These are phyloP conservation scores for Potamarius usumacintae DNA, from an alignment of 2,113 vertebrate species.

Conservation along the genomic window DNA sequence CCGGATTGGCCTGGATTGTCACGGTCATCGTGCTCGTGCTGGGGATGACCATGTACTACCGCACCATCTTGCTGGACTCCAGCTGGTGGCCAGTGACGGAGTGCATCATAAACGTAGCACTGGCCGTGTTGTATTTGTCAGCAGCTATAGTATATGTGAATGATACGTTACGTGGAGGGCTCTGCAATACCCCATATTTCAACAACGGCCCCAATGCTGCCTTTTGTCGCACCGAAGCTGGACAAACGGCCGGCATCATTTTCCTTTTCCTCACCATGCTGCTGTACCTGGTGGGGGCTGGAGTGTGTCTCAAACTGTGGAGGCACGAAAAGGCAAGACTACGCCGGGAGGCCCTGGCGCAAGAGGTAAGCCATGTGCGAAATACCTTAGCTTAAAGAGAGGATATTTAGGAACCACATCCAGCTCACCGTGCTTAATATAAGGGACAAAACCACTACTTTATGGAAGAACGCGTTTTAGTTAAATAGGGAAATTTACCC, in stretches of 20 bases:
- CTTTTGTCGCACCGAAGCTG: constrained; percentile 88
- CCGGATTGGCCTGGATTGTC: constrained; percentile 82
- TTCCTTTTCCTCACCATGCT: constrained; percentile 86
- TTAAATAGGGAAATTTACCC: background rate
- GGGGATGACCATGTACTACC: constrained; percentile 92
- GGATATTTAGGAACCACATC: background rate
- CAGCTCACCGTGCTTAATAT: background rate
- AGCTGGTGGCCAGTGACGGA: constrained; percentile 94
- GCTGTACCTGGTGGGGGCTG: constrained; percentile 82
- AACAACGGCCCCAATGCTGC: constrained; percentile 79
- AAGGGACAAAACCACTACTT: background rate
- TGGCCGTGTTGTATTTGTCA: constrained; percentile 83
- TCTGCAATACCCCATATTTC: constrained; percentile 84
- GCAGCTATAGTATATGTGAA: constrained; percentile 86
- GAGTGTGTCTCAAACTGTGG: constrained; percentile 88
- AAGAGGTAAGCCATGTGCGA: constrained; percentile 72
- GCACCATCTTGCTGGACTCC: constrained; percentile 90
- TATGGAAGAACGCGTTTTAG: background rate
- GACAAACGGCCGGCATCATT: constrained; percentile 87
- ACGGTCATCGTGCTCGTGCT: constrained; percentile 86
- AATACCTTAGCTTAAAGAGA: background rate
- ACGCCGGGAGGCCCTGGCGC: constrained; percentile 72
- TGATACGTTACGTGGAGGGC: constrained; percentile 85
- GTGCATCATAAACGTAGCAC: constrained; percentile 80
- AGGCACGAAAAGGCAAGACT: constrained; percentile 84